phyloP scores from a whole-genome alignment of 2,888 invertebrate species.

The Scaptomyza flava region DNA sequence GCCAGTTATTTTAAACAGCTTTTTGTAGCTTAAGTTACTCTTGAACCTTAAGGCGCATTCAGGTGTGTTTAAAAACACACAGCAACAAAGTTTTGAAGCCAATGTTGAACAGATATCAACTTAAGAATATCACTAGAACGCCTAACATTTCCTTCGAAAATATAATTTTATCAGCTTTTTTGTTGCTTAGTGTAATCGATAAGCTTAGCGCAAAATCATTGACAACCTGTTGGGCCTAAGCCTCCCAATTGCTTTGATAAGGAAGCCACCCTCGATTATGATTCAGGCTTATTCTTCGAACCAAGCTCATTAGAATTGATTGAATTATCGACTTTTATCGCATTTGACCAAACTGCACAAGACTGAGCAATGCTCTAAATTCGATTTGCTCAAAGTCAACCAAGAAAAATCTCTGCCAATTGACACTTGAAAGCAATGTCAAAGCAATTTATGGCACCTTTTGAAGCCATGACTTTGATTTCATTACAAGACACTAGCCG shows the following conservation, averaged over 20 bases:
- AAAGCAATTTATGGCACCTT: slow-evolving; percentile 72
- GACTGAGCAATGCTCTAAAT: slow-evolving; percentile 34
- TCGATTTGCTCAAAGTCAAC: slow-evolving; percentile 62
- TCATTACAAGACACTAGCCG: slow-evolving; percentile 31
- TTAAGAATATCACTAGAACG: neutral
- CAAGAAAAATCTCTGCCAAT: slow-evolving; percentile 59
- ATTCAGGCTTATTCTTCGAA: slow-evolving; percentile 26
- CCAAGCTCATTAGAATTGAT: slow-evolving; percentile 74
- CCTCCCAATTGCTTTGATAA: slow-evolving; percentile 56
- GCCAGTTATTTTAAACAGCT: slow-evolving; percentile 66
- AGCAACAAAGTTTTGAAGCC: slow-evolving; percentile 26
- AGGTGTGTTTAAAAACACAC: slow-evolving; percentile 50
- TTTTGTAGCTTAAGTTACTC: slow-evolving; percentile 48
- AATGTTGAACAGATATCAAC: neutral
- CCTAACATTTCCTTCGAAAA: neutral
- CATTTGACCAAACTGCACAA: slow-evolving; percentile 62
- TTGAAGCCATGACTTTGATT: slow-evolving; percentile 53
- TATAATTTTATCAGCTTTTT: neutral
- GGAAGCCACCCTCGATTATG: slow-evolving; percentile 33
- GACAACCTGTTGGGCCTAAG: slow-evolving; percentile 57
- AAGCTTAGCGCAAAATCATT: slow-evolving; percentile 41
- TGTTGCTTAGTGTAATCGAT: slow-evolving; percentile 52
- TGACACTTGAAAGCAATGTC: slow-evolving; percentile 77
- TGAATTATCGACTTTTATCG: slow-evolving; percentile 75
- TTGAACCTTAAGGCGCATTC: slow-evolving; percentile 33